Evolutionary conservation across 2,888 invertebrate genomes (phyloP).

Genomic region (Drosophila algonquin): DNA sequence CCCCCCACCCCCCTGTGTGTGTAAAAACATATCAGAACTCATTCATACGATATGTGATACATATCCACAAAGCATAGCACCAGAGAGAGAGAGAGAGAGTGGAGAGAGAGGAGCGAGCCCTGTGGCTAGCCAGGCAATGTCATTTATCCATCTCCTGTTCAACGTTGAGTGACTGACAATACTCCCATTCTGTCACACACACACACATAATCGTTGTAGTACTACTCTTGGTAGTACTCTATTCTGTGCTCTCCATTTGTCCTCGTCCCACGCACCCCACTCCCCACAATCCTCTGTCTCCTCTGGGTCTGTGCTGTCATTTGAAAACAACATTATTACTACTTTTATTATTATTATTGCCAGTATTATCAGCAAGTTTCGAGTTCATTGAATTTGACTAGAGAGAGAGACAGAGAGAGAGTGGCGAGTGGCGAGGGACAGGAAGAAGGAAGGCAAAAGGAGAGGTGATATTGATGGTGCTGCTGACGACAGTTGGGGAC

Average conservation of each 20-base stretch:
- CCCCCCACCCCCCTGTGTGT: background rate
- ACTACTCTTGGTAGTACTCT: conserved; percentile 45
- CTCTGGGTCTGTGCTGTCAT: conserved; percentile 51
- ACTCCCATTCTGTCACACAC: conserved; percentile 7
- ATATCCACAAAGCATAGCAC: background rate
- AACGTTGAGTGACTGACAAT: conserved; percentile 35
- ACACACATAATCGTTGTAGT: background rate
- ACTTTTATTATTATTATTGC: conserved; percentile 55
- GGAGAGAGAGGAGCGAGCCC: background rate
- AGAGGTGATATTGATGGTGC: conserved; percentile 11
- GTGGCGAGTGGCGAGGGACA: background rate
- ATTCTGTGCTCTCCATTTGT: conserved; percentile 1
- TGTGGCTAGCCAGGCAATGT: conserved; percentile 8
- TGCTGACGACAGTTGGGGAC: background rate
- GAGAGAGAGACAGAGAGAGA: conserved; percentile 4
- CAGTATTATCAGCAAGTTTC: conserved; percentile 75
- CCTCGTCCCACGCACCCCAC: background rate
- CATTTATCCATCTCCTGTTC: conserved; percentile 33
- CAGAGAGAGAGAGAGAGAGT: no score
- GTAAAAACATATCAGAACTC: conserved; percentile 12
- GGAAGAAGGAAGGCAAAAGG: background rate
- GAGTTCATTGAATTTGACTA: conserved; percentile 76
- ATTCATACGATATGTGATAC: background rate
- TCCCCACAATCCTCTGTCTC: background rate
- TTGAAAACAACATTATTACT: conserved; percentile 68